Conservation (phyloP, 2,113 vertebrate species). For the Amphiprion percula region DNA sequence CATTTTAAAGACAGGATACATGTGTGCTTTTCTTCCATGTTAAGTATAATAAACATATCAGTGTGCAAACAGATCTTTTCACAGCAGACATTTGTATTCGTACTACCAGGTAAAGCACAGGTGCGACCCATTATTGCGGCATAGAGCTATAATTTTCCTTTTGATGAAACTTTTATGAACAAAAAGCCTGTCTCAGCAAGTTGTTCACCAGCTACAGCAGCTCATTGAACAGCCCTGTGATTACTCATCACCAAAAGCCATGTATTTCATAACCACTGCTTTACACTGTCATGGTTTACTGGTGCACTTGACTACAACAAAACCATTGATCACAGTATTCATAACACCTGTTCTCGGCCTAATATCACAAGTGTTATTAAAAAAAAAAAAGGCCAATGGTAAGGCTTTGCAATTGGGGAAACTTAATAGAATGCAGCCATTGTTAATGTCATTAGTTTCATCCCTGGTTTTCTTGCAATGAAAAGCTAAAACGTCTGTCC, state of each 20-base stretch:
- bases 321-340: too few relatives aligned
- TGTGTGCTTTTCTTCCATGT: background rate
- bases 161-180: background rate
- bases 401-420: background rate
- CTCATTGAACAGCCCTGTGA: background rate
- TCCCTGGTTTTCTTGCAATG: background rate
- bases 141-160: too few relatives aligned
- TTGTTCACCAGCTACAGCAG: background rate
- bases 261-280: background rate
- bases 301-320: background rate
- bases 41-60: background rate
- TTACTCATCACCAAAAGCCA: too few relatives aligned
- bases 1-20: background rate
- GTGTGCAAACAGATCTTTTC: background rate
- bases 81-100: background rate
- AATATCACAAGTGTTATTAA: background rate
- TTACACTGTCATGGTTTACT: background rate
- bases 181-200: background rate
- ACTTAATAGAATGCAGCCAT: background rate
- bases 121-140: background rate
- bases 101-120: background rate
- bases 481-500: background rate
- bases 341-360: background rate
- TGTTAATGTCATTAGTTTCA: background rate
- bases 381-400: too few relatives aligned